Conservation (phyloP, 2,797 vertebrate genomes). For the Tolypeutes matacus region DNA sequence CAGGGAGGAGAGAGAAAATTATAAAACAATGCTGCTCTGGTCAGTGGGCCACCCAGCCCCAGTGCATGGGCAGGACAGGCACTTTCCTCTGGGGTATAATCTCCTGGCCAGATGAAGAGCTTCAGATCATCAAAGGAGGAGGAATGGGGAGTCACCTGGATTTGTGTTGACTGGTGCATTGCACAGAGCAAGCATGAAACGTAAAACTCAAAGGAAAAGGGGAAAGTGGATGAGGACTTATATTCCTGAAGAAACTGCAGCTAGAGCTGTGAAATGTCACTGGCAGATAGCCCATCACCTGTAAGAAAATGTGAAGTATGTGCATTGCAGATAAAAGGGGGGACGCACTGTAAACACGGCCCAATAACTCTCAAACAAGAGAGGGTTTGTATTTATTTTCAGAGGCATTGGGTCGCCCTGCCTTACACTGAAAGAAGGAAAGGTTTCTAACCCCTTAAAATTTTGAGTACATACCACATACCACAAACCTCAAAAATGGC, state of each 20-base stretch:
- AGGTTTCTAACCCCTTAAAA: conserved; percentile 84
- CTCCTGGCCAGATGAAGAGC: conserved; percentile 34
- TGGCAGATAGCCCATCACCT: conserved; percentile 85
- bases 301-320: conserved; percentile 87
- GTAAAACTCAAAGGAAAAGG: conserved; percentile 62
- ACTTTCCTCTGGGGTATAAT: not conserved
- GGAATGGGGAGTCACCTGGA: conserved; percentile 66
- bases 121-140: conserved; percentile 45
- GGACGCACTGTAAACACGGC: conserved; percentile 85
- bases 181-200: conserved; percentile 59
- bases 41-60: not conserved
- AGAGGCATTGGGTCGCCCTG: conserved; percentile 86
- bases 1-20: not conserved
- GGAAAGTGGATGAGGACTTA: conserved; percentile 76
- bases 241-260: conserved; percentile 79
- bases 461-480: conserved; percentile 84
- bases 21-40: not conserved
- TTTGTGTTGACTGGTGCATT: conserved; percentile 63
- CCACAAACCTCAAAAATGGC: conserved; percentile 75
- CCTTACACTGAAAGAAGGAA: conserved; percentile 84
- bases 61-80: not conserved
- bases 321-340: conserved; percentile 84
- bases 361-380: conserved; percentile 80
- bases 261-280: conserved; percentile 81
- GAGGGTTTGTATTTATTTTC: conserved; percentile 84